Base-by-base conservation (phyloP, 2,888 invertebrate species). In the Rhagium mordax region DNA sequence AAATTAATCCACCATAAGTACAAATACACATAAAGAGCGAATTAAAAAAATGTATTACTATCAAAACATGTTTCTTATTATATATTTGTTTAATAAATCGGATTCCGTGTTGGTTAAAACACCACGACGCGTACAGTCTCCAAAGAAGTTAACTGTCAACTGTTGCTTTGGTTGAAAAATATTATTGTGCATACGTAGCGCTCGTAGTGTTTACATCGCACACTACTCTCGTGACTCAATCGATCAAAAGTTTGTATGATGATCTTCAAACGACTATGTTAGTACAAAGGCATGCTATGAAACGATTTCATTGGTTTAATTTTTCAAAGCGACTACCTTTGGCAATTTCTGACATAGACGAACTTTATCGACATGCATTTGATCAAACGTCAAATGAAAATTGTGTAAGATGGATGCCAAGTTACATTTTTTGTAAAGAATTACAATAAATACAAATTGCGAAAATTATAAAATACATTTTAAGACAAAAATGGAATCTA, bases 81-180 rank as follows among this genome's bases (percentile, higher is more conserved):
- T 24, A 24, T n/a, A n/a, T 51, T 60, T 68, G 18, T 24, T 51
- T 49, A 61, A 49, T 51, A 24, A 49, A 27, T 29, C 61, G 60
- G 13, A 60, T 53, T 61, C 55, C 33, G 57, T 55, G 15, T 59
- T 49, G 51, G 8, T 24, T 47, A 64, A 62, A 53, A 70, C 48
- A 72, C 53, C 57, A 62, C 66, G 21, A 62, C 68, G 61, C 51
- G 75, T 72, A 71, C 73, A 72, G 49, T 64, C 72, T 68, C 72
- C 69, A 57, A 66, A 72, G 71, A 75, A 77, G 80, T 79, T 74
- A 78, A 80, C 80, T 81, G 82, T 83, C 83, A 85, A 85, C 85
- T 85, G 85, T 85, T 85, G 85, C 85, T 75, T 84, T 67, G 82
- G 78, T 81, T 78, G 70, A 78, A 75, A 69, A 71, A 77, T 78